A percentile compares a stretch with the other conserved stretches of the same genome.
Conservation (phyloP, 2,888 invertebrate species). For the Patella depressa region DNA sequence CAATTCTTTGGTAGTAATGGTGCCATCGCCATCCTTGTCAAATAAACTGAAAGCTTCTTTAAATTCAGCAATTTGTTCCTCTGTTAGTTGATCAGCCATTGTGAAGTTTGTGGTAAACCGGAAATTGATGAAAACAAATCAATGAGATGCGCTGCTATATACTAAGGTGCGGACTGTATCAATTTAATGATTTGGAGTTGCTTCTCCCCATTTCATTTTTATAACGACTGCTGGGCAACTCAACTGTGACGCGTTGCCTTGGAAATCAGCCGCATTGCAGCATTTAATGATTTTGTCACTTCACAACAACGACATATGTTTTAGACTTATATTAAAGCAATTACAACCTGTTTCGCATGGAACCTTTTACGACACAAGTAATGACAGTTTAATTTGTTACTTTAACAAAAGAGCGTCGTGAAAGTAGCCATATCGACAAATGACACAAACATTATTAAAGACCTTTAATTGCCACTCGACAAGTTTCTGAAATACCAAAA, state of each 20-base stretch:
- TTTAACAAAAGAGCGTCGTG: too few relatives aligned
- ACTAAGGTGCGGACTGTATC: neutral
- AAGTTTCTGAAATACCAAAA: too few relatives aligned
- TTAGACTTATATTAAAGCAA: too few relatives aligned
- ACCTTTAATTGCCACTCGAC: too few relatives aligned
- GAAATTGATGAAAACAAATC: neutral
- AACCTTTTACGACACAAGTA: too few relatives aligned
- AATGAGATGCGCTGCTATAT: neutral
- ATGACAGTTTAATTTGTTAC: too few relatives aligned
- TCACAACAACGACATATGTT: too few relatives aligned
- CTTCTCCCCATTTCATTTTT: neutral
- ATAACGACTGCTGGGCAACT: neutral
- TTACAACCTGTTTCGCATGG: too few relatives aligned
- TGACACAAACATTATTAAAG: too few relatives aligned
- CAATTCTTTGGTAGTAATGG: constrained; percentile 99
- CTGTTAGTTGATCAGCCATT: constrained; percentile 9
- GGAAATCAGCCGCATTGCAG: constrained; percentile 2
- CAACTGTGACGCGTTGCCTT: constrained; percentile 3
- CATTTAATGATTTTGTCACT: too few relatives aligned
- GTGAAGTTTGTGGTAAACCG: neutral
- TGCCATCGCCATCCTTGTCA: constrained; percentile 99
- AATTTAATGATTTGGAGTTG: constrained; percentile 9
- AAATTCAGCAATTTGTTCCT: constrained; percentile 31
- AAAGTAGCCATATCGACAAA: too few relatives aligned
- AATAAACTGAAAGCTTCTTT: constrained; percentile 99